Conservation (phyloP, 2,888 invertebrate genomes). For the Boloria selene region DNA sequence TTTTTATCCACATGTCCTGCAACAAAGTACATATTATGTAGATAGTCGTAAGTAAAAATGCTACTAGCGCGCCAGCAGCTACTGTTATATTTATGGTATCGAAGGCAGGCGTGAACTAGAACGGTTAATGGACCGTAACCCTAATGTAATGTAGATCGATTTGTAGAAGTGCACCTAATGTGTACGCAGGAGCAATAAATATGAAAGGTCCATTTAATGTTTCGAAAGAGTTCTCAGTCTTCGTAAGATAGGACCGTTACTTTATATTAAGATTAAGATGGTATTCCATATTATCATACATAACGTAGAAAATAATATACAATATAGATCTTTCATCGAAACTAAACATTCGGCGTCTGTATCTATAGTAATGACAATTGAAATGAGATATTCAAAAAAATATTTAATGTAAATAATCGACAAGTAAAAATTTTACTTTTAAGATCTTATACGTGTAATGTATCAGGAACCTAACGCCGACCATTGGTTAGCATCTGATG, state of each 20-base stretch:
- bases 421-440: background rate
- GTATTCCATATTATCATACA: slow-evolving; percentile 14
- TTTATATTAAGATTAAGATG: background rate
- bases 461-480: background rate
- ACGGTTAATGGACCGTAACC: slow-evolving; percentile 22
- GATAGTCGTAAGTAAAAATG: background rate
- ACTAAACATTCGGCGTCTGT: slow-evolving; percentile 7
- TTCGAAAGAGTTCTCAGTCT: slow-evolving; percentile 3
- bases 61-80: background rate
- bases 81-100: slow-evolving; percentile 17
- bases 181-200: slow-evolving; percentile 13
- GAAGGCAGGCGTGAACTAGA: slow-evolving; percentile 18
- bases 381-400: too few relatives aligned
- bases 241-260: background rate
- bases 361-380: too few relatives aligned
- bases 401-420: too few relatives aligned
- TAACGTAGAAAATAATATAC: slow-evolving; percentile 4
- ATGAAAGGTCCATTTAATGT: slow-evolving; percentile 8
- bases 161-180: slow-evolving; percentile 17
- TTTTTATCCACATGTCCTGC: background rate
- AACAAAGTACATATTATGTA: background rate
- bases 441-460: background rate
- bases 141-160: slow-evolving; percentile 22
- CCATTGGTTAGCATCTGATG: slow-evolving; percentile 11
- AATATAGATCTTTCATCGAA: background rate